Base-by-base conservation (phyloP, 2,797 vertebrate genomes). In the Ceryle rudis region DNA sequence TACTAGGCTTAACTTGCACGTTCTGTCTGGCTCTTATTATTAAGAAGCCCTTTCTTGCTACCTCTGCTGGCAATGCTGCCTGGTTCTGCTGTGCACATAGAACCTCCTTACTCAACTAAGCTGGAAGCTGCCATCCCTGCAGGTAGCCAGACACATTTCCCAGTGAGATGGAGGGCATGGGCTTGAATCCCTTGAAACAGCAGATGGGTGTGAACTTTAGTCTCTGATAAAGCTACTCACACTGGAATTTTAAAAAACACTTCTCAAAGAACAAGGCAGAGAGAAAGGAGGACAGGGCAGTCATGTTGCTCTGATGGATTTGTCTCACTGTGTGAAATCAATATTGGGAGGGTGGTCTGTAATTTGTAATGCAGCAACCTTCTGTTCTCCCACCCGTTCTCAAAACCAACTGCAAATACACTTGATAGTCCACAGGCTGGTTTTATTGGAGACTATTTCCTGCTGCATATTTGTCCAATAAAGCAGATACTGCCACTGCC, bases 61-160 rank as follows among this genome's bases (percentile, higher is more conserved):
- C 33, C 25, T 80, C 31, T 87, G 22, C 14, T 90, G 55, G 29
- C 41, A 57, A 13, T 44, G 44, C 73, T 61, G n/a, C n/a, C 15
- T 82, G 29, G 22, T 62, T 91, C 60, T 84, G 52, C 62, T 64
- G 54, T 57, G 39, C 52, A 18, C 2, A 2, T 54, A 47, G 55
- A 52, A 37, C 54, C 22, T 66, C 80, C 80, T 62, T 62, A 23
- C 60, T 49, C 72, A 77, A 37, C 35, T 71, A 55, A 77, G 42
- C 42, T 29, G 55, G 31, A 51, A 46, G 51, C 37, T 44, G 18
- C 33, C 0, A 0, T 31, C 28, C 25, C 44, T 10, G 4, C 86
- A 83, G 80, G 52, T 4, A 55, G 65, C 8, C 54, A 71, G 61
- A 73, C 44, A 33, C 15, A 14, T 64, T 57, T 60, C 49, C 35